A percentile compares a stretch with the other conserved stretches of the same genome.
phyloP scores from a whole-genome alignment of 2,888 invertebrate species.

The Caenorhabditis auriculariae region DNA sequence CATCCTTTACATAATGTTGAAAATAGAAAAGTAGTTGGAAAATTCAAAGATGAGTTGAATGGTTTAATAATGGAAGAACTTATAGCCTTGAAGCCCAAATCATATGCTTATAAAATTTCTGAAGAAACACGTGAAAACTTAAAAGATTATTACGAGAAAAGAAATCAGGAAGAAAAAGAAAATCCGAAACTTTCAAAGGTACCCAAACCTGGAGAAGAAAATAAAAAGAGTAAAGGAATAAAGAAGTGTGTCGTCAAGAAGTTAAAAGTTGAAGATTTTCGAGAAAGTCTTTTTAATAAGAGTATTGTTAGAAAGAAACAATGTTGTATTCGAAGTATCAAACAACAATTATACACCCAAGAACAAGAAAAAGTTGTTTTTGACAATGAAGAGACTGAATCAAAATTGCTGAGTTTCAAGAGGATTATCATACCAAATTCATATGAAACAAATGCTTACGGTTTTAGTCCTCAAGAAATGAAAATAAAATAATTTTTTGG shows the following conservation, averaged over 20 bases:
- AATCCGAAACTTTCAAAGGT: conserved; percentile 9
- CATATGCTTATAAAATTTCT: conserved; percentile 31
- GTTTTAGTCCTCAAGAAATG: conserved; percentile 6
- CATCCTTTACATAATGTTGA: conserved; percentile 32
- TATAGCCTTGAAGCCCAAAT: conserved; percentile 42
- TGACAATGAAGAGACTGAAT: too few relatives aligned
- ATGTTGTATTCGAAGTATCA: conserved; percentile 21
- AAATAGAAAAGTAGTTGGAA: conserved; percentile 61
- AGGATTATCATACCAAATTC: conserved; percentile 10
- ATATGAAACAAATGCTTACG: conserved; percentile 16
- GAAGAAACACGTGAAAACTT: conserved; percentile 11
- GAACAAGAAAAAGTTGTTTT: conserved; percentile 19
- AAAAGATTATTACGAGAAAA: conserved; percentile 6
- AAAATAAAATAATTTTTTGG: conserved; percentile 7
- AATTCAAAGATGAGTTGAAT: conserved; percentile 60
- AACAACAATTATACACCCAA: conserved; percentile 21
- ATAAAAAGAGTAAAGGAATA: conserved; percentile 13
- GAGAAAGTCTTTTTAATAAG: conserved; percentile 15
- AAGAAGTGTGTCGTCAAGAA: conserved; percentile 8
- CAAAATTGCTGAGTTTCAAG: conserved; percentile 3
- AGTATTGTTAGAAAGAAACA: conserved; percentile 21
- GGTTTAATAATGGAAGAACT: conserved; percentile 46
- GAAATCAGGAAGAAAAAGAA: conserved; percentile 6
- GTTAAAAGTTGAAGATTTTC: conserved; percentile 8
- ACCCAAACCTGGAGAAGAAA: conserved; percentile 6